Evolutionary conservation across 2,797 vertebrate genomes (phyloP).

Genomic region (Pipistrellus kuhlii): DNA sequence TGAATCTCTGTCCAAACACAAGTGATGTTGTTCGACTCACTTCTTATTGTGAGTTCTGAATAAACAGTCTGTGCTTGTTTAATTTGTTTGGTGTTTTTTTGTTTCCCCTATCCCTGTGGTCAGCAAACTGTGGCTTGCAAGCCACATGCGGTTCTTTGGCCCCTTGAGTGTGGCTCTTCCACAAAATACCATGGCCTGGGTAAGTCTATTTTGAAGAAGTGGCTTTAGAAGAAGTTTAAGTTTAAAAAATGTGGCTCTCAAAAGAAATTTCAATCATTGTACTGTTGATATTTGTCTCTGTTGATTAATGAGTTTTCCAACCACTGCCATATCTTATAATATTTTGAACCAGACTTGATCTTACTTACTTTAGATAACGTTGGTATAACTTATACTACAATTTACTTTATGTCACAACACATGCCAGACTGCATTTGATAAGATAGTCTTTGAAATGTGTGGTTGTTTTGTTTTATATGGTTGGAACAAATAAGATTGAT

Average conservation of each 20-base stretch:
- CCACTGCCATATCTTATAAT: no score
- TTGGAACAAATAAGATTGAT: neutral
- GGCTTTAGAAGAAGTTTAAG: no score
- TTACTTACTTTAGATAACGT: neutral
- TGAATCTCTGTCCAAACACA: neutral
- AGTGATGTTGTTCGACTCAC: neutral
- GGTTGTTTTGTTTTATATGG: neutral
- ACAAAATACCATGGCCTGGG: no score
- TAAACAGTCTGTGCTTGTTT: neutral
- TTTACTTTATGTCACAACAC: neutral
- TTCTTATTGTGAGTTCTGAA: neutral
- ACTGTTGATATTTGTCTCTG: no score
- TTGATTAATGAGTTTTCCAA: no score
- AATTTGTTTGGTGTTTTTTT: neutral
- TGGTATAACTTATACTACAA: neutral
- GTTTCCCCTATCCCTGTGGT: neutral
- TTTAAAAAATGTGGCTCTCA: no score
- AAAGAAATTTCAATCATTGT: no score
- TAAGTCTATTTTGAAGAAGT: no score
- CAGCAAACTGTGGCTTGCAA: no score
- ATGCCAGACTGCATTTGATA: neutral
- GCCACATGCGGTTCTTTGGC: no score
- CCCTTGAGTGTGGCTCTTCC: no score
- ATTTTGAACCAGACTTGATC: neutral
- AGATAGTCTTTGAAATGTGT: neutral